phyloP scores from a whole-genome alignment of 2,113 vertebrate species.

The Boulengeromyrus knoepffleri region DNA sequence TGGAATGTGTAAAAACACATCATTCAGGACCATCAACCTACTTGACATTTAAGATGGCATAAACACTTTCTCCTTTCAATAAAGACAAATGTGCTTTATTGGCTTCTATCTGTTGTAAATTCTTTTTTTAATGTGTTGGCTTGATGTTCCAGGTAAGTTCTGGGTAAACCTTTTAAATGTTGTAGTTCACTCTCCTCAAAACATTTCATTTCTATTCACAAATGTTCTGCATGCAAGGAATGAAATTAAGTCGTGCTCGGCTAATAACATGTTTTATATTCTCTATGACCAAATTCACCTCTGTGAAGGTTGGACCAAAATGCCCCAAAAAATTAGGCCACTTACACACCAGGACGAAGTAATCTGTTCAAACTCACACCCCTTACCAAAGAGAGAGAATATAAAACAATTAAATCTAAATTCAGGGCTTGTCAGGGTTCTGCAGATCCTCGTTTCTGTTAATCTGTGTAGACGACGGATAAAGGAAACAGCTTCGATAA shows the following conservation, averaged over 20 bases:
- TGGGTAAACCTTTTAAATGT: not conserved
- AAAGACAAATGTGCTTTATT: conserved; percentile 1
- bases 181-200: not conserved
- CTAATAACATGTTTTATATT: not conserved
- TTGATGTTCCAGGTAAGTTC: not conserved
- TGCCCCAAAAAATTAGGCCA: not conserved
- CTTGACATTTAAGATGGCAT: conserved; percentile 1
- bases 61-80: not conserved
- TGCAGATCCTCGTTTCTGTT: conserved; percentile 10
- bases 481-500: not conserved
- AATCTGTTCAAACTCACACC: conserved; percentile 16
- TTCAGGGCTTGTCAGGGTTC: not conserved
- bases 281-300: not conserved
- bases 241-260: not conserved
- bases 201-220: not conserved
- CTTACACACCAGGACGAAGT: not conserved
- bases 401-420: conserved; percentile 20
- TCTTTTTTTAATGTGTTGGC: not conserved
- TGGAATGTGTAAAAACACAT: conserved; percentile 21
- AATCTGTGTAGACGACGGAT: not conserved
- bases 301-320: not conserved
- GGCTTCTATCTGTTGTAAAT: not conserved
- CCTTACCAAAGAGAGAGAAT: conserved; percentile 5
- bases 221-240: not conserved
- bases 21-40: not conserved